Percentiles rank a stretch among this genome's conserved stretches.
Evolutionary conservation across 1,140 invertebrate genomes (phyloP).

Genomic region (Branchinecta lindahli): DNA sequence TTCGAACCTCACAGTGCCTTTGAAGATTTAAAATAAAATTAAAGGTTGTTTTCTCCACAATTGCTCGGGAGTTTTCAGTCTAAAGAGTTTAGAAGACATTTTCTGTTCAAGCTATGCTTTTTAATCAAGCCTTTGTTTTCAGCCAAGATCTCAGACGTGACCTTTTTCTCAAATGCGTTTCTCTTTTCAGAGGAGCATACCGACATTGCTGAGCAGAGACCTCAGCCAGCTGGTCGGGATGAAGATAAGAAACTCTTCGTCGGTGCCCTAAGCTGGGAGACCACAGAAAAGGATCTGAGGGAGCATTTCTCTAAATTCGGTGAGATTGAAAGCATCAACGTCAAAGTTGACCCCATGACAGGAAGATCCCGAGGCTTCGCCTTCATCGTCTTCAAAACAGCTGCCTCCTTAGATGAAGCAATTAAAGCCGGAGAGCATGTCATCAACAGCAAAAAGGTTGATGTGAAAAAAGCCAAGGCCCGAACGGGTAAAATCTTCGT

Average conservation of each 20-base stretch:
- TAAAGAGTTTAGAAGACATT: background rate
- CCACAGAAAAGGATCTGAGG: constrained; percentile 83
- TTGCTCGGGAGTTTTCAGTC: background rate
- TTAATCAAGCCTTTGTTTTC: background rate
- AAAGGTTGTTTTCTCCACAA: no score
- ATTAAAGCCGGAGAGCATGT: constrained; percentile 56
- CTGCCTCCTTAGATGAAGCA: constrained; percentile 79
- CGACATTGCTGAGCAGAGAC: constrained; percentile 35
- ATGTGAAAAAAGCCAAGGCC: constrained; percentile 87
- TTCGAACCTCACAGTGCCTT: no score
- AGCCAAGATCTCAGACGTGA: background rate
- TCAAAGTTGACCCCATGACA: constrained; percentile 79
- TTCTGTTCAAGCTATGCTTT: background rate
- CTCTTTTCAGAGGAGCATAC: constrained; percentile 16
- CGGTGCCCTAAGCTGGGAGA: constrained; percentile 92
- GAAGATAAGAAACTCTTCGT: constrained; percentile 81
- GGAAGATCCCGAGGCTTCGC: constrained; percentile 80
- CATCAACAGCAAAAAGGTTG: constrained; percentile 84
- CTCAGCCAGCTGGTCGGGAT: background rate
- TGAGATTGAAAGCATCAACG: constrained; percentile 82
- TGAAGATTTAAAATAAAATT: no score
- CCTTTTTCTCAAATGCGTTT: constrained; percentile 16
- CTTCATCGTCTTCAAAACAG: constrained; percentile 80
- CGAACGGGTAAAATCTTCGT: constrained; percentile 88
- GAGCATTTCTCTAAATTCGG: constrained; percentile 78